These are phyloP conservation scores for Panulirus ornatus DNA, from an alignment of 1,140 invertebrate genomes.

Conservation along the genomic window DNA sequence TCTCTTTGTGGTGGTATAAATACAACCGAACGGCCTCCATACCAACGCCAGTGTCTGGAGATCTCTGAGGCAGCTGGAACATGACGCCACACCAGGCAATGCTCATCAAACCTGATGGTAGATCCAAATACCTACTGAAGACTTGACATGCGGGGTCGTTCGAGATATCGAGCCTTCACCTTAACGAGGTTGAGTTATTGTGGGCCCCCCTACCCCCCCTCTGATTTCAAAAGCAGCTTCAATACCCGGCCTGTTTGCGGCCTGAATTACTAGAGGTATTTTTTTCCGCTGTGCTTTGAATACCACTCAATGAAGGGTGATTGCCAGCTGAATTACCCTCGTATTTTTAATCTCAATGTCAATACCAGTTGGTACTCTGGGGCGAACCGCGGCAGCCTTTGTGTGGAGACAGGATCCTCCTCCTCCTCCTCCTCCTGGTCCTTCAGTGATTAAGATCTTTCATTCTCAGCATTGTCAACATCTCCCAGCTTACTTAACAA, in stretches of 20 bases:
- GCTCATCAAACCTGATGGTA: constrained; percentile 1
- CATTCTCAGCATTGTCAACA: no score
- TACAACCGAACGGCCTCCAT: constrained; percentile 40
- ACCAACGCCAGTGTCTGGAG: constrained; percentile 33
- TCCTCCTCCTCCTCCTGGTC: not conserved
- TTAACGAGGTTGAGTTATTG: constrained; percentile 18
- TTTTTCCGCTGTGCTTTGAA: constrained; percentile 50
- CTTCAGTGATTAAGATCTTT: not conserved
- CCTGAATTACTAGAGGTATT: constrained; percentile 52
- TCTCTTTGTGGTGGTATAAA: constrained; percentile 56
- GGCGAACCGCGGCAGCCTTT: constrained; percentile 24
- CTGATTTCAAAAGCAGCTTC: constrained; percentile 58
- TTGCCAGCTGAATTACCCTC: constrained; percentile 56
- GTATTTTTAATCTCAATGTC: constrained; percentile 49
- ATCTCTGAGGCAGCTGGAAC: no score
- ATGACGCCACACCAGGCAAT: no score
- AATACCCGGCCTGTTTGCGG: constrained; percentile 28
- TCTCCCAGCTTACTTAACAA: no score
- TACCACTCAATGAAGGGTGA: constrained; percentile 35
- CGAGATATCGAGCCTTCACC: not conserved
- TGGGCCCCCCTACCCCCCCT: not conserved
- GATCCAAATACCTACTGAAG: constrained; percentile 14
- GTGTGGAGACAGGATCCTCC: not conserved
- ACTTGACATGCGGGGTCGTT: no score
- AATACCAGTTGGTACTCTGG: constrained; percentile 60